These are phyloP conservation scores for Drosophila busckii DNA, from an alignment of 1,140 invertebrate genomes.

Conservation along the genomic window DNA sequence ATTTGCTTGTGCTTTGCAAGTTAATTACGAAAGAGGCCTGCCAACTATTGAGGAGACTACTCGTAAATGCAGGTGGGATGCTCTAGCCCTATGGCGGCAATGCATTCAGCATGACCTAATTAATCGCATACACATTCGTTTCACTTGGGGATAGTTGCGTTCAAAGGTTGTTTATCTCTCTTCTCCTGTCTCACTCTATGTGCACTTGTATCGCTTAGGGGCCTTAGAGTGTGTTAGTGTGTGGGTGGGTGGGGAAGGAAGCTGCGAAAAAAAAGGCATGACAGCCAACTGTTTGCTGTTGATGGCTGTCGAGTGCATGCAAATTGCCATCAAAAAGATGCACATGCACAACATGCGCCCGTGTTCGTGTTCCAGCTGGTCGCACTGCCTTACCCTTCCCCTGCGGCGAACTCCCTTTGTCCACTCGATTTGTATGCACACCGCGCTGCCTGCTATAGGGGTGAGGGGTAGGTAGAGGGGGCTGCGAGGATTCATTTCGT, in stretches of 20 bases:
- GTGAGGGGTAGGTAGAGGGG: no score
- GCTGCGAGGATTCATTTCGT: slow-evolving; percentile 10
- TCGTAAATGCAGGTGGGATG: no score
- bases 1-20: no score
- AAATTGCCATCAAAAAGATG: slow-evolving; percentile 74
- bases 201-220: slow-evolving; percentile 25
- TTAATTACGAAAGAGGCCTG: no score
- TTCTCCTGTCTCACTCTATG: no score
- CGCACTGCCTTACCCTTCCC: not conserved
- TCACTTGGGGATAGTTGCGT: slow-evolving; percentile 42
- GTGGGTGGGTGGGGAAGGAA: not conserved
- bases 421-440: slow-evolving; percentile 66
- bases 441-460: no score
- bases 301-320: slow-evolving; percentile 73
- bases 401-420: not conserved
- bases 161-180: slow-evolving; percentile 53
- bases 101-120: slow-evolving; percentile 34
- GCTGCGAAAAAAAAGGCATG: slow-evolving; percentile 21
- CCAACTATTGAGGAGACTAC: no score
- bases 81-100: slow-evolving; percentile 3
- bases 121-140: slow-evolving; percentile 34
- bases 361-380: slow-evolving; percentile 6
- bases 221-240: not conserved
- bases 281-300: slow-evolving; percentile 67
- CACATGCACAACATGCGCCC: slow-evolving; percentile 68